A percentile compares a stretch with the other conserved stretches of the same genome.
phyloP scores from a whole-genome alignment of 2,113 vertebrate species.

The Microcebus lehilahytsara region DNA sequence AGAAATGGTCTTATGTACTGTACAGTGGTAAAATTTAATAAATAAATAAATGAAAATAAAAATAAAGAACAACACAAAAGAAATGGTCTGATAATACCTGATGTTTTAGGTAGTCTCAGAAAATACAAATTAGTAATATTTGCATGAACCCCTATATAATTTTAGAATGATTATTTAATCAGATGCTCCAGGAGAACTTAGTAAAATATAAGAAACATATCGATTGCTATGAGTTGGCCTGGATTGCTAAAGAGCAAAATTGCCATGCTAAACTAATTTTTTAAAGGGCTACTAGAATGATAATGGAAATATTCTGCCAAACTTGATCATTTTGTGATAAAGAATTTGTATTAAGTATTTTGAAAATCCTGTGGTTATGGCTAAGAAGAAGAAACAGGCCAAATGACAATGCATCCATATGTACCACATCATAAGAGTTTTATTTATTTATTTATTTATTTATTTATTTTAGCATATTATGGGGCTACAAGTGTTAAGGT shows the following conservation, averaged over 20 bases:
- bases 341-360: neutral
- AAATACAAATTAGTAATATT: neutral
- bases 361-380: neutral
- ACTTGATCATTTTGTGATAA: neutral
- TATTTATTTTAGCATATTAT: too few species aligned
- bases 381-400: neutral
- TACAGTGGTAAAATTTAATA: too few species aligned
- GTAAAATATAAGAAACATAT: neutral
- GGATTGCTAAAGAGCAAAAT: neutral
- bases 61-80: too few species aligned
- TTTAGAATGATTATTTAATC: constrained; percentile 17
- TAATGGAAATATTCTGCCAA: neutral
- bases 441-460: too few species aligned
- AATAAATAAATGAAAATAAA: too few species aligned
- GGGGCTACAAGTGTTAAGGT: too few species aligned
- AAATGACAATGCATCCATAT: neutral
- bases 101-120: neutral
- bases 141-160: neutral
- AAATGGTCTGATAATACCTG: neutral
- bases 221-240: neutral
- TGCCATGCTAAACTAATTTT: neutral
- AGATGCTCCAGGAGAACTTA: neutral
- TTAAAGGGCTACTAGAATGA: neutral
- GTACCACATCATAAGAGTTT: neutral
- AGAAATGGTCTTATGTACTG: neutral